A percentile compares a stretch with the other conserved stretches of the same genome.
These are phyloP conservation scores for Proisotoma minuta DNA, from an alignment of 2,888 invertebrate species.

Conservation along the genomic window DNA sequence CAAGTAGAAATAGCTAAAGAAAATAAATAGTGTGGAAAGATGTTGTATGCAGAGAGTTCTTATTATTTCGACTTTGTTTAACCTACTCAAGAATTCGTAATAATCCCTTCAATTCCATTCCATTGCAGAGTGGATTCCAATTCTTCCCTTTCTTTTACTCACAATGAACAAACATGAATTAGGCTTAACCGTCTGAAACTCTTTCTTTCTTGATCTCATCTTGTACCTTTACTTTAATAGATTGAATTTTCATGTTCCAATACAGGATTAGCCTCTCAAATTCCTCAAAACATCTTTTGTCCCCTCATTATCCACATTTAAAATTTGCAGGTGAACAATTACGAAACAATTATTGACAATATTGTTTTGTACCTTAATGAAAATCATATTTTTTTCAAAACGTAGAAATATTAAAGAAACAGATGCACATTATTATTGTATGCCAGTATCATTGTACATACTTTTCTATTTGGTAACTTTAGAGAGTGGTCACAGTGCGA, in stretches of 20 bases:
- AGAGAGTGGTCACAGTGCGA: neutral
- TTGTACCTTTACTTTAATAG: slow-evolving; percentile 19
- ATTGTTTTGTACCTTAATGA: neutral
- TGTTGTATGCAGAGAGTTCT: too few relatives aligned
- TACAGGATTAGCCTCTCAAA: slow-evolving; percentile 24
- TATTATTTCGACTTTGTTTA: too few relatives aligned
- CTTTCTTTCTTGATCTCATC: neutral
- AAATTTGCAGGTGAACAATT: neutral
- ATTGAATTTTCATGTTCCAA: slow-evolving; percentile 37
- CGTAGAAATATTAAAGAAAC: too few relatives aligned
- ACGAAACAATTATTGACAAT: neutral
- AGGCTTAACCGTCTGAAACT: neutral
- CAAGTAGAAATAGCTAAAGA: too few relatives aligned
- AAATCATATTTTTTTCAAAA: neutral
- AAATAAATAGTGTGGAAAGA: too few relatives aligned
- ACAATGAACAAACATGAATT: slow-evolving; percentile 10
- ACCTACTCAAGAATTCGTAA: slow-evolving; percentile 6
- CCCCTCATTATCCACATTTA: neutral
- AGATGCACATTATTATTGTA: too few relatives aligned
- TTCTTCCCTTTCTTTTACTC: slow-evolving; percentile 15
- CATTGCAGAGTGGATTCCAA: slow-evolving; percentile 16
- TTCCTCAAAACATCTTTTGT: slow-evolving; percentile 5
- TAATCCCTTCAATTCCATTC: slow-evolving; percentile 5
- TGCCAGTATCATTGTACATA: too few relatives aligned
- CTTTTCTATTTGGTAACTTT: too few relatives aligned